Conservation (phyloP, 2,888 invertebrate genomes). For the Tetranychus truncatus region DNA sequence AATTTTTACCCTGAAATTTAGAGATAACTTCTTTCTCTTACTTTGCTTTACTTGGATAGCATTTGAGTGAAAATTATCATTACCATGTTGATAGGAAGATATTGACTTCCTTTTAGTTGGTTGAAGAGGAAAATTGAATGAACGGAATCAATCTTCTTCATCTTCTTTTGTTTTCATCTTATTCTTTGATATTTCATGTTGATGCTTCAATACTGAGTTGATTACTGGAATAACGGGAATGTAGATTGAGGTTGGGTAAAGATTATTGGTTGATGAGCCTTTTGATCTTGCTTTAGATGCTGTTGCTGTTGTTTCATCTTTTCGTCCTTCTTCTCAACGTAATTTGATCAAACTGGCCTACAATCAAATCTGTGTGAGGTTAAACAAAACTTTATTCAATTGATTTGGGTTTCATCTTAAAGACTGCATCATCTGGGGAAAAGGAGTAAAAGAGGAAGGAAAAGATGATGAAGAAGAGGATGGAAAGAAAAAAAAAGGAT, state of each 20-base stretch:
- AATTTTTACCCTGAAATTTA: too few species aligned
- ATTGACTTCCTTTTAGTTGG: neutral
- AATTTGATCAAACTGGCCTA: neutral
- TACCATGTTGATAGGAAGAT: neutral
- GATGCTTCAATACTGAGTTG: neutral
- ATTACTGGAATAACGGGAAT: neutral
- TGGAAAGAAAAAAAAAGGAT: too few species aligned
- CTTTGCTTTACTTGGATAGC: too few species aligned
- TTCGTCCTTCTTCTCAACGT: neutral
- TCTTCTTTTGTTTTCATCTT: neutral
- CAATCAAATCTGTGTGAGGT: neutral
- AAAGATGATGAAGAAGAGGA: too few species aligned
- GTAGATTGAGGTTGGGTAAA: neutral
- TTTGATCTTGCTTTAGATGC: neutral
- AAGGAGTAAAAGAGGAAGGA: too few species aligned
- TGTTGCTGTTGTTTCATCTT: neutral
- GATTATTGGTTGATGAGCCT: neutral
- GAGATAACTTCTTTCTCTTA: too few species aligned
- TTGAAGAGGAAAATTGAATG: neutral
- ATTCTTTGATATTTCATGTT: neutral
- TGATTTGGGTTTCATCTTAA: neutral
- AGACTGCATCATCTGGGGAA: too few species aligned
- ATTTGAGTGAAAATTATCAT: too few species aligned
- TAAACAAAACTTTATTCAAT: neutral
- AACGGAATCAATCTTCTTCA: neutral